These are phyloP conservation scores for Bos taurus DNA, from an alignment of 2,113 vertebrate genomes.

Conservation along the genomic window DNA sequence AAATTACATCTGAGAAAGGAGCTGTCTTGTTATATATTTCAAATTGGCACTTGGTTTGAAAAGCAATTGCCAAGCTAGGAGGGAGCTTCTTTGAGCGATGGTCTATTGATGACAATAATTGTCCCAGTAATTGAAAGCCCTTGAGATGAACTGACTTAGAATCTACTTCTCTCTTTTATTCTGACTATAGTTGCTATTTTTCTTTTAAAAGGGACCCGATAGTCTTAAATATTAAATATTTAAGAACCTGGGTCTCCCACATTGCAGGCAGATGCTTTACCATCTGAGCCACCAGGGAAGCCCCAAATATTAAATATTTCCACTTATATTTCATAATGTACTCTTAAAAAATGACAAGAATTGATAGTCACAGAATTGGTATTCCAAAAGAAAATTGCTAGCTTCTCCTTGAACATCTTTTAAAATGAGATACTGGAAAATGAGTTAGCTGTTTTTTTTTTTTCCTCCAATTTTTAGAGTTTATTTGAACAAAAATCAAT, in stretches of 20 bases:
- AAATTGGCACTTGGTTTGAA: constrained; percentile 29
- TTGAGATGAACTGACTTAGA: neutral
- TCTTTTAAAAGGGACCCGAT: neutral
- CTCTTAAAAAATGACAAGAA: neutral
- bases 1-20: neutral
- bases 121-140: neutral
- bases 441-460: neutral
- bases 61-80: neutral
- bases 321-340: constrained; percentile 18
- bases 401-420: neutral
- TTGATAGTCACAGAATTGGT: neutral
- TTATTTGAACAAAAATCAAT: neutral
- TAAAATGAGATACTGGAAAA: neutral
- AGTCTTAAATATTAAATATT: neutral
- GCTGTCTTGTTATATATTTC: neutral
- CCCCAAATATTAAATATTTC: neutral
- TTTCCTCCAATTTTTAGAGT: neutral
- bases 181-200: constrained; percentile 7
- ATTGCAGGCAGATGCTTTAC: neutral
- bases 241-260: neutral
- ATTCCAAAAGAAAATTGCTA: neutral
- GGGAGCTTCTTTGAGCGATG: neutral
- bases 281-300: neutral
- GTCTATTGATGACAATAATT: neutral
- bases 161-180: neutral